Evolutionary conservation across 1,140 invertebrate species (phyloP), one percentile per base, ranked within the genome.

Genomic region (Potamilus streckersoni): DNA sequence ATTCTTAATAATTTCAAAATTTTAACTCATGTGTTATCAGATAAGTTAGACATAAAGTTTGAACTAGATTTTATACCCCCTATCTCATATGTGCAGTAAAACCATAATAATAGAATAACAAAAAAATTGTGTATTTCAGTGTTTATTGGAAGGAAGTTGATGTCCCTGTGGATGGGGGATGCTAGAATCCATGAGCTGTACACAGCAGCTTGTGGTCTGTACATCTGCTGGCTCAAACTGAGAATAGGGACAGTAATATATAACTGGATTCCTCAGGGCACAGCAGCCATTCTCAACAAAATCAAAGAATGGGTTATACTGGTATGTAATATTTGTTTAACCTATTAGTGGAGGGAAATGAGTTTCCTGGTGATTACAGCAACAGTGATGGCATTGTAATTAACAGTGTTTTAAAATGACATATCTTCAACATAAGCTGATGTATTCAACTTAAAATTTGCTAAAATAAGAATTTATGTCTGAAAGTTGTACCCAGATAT

Each of bases 161-260:
- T 98, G 95, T 92, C 94, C 1, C 79, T 97, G 4, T 97, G 96
- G 95, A 86, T 89, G 80, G 89, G 88, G 8, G 92, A 93, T 8
- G 92, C 83, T 2, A 87, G 93, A 64, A 94, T 98, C 0, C 97
- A 99, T 87, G 98, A 99, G 89, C 90, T 99, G 0, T 99, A 99
- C 85, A 99, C 97, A 1, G 95, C 96, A 0, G 96, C 97, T 0
- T 95, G 94, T 89, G 97, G 98, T 0, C 94, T 97, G 23, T 99
- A 99, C 89, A 91, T 97, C 4, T 98, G 96, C 87, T 98, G 97
- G 96, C 91, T 98, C 58, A 90, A 92, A 2, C 93, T 95, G 0
- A 92, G 96, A 8, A 93, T 94, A 8, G 91, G 94, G 49, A 93
- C 95, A 12, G 90, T 98, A 6, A 91, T 96, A 6, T 93, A 94